Conservation (phyloP, 2,113 vertebrate genomes). For the Conger conger region DNA sequence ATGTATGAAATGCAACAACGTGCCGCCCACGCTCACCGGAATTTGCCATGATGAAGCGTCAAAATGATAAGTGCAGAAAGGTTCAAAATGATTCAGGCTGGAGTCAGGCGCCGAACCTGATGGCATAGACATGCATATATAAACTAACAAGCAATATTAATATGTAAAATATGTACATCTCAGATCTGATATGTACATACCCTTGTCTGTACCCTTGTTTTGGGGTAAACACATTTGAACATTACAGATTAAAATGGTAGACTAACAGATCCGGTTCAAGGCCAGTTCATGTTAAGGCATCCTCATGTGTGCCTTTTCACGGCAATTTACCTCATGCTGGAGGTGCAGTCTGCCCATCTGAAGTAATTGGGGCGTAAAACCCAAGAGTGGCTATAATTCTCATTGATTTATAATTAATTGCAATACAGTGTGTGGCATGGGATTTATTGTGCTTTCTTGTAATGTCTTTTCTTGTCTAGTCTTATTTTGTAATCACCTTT, state of each 20-base stretch:
- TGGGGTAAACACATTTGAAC: neutral
- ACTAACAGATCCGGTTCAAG: neutral
- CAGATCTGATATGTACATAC: too few species aligned
- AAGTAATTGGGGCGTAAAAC: constrained; percentile 16
- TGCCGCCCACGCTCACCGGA: neutral
- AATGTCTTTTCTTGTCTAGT: too few species aligned
- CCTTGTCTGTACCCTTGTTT: neutral
- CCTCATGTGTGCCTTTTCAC: neutral
- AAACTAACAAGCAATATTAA: neutral
- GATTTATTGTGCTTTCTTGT: neutral
- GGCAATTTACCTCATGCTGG: neutral
- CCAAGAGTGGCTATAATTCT: neutral
- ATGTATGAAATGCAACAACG: neutral
- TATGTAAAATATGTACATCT: too few species aligned
- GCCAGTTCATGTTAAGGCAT: neutral
- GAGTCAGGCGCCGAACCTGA: neutral
- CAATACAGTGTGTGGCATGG: neutral
- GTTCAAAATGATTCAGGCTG: constrained; percentile 1
- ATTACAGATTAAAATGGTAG: neutral
- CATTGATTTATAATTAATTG: neutral
- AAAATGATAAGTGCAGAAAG: neutral
- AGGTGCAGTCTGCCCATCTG: neutral
- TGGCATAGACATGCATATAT: neutral
- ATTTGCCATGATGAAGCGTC: neutral
- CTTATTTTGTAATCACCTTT: too few species aligned